These are phyloP conservation scores for Lepidurus apus DNA, from an alignment of 1,140 invertebrate species.

Conservation along the genomic window DNA sequence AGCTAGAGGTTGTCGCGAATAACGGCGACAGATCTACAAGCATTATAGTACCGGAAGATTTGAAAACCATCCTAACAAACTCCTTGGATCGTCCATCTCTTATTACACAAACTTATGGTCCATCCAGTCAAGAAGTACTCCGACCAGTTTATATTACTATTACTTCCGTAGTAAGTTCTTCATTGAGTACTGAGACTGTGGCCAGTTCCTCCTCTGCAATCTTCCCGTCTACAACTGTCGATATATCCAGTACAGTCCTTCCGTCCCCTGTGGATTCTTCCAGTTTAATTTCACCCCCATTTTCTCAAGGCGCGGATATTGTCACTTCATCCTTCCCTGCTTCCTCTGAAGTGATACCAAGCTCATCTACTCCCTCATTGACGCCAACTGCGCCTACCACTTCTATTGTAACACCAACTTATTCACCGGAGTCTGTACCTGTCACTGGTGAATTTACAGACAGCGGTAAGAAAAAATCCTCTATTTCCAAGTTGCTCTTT, in stretches of 20 bases:
- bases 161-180: not conserved
- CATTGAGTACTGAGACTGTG: too few relatives aligned
- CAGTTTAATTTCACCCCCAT: not conserved
- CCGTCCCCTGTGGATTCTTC: not conserved
- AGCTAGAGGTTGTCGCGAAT: not conserved
- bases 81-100: not conserved
- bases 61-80: not conserved
- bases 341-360: not conserved
- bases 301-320: not conserved
- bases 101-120: not conserved
- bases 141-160: not conserved
- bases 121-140: not conserved
- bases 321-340: not conserved
- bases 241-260: not conserved
- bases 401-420: too few relatives aligned
- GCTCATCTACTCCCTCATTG: not conserved
- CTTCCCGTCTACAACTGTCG: not conserved
- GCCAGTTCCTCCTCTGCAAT: not conserved
- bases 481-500: too few relatives aligned
- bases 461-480: too few relatives aligned
- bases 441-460: too few relatives aligned
- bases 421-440: too few relatives aligned
- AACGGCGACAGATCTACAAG: not conserved
- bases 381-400: too few relatives aligned
- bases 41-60: constrained; percentile 10